Conservation (phyloP, 2,797 vertebrate genomes). For the Antennarius maculatus region DNA sequence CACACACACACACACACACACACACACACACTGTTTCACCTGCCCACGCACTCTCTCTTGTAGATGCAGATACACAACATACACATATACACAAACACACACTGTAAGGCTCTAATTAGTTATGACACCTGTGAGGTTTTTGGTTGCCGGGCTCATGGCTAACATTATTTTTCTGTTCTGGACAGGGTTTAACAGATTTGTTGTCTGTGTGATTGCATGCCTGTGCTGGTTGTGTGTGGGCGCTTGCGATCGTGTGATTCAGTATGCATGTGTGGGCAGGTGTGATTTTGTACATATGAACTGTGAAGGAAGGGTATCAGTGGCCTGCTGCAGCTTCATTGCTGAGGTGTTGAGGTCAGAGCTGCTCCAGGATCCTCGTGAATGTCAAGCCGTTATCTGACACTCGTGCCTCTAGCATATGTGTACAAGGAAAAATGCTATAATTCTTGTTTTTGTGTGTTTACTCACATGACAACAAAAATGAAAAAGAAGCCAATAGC, state of each 20-base stretch:
- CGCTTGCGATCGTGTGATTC: constrained; percentile 51
- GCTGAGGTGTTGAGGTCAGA: constrained; percentile 46
- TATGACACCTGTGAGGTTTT: constrained; percentile 44
- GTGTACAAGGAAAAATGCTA: background rate
- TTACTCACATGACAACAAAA: constrained; percentile 13
- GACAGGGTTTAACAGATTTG: constrained; percentile 15
- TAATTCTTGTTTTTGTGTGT: constrained; percentile 9
- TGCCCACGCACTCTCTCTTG: constrained; percentile 51
- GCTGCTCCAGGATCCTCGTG: constrained; percentile 8
- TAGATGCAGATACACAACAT: constrained; percentile 40
- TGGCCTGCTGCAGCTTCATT: constrained; percentile 31
- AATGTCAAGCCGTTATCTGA: constrained; percentile 23
- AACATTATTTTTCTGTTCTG: constrained; percentile 48
- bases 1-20: constrained; percentile 38
- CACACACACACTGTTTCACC: constrained; percentile 31
- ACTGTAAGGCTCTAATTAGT: constrained; percentile 50
- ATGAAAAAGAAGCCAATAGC: background rate
- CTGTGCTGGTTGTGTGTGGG: constrained; percentile 30
- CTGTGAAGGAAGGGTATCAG: constrained; percentile 12
- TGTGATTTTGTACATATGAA: constrained; percentile 46
- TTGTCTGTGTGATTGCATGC: background rate
- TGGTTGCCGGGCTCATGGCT: constrained; percentile 16
- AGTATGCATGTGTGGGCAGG: constrained; percentile 64
- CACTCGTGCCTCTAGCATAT: background rate
- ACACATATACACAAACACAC: constrained; percentile 9